Evolutionary conservation across 2,888 invertebrate species (phyloP), one percentile per base, ranked within the genome.

Genomic region (Dynastes grantii): DNA sequence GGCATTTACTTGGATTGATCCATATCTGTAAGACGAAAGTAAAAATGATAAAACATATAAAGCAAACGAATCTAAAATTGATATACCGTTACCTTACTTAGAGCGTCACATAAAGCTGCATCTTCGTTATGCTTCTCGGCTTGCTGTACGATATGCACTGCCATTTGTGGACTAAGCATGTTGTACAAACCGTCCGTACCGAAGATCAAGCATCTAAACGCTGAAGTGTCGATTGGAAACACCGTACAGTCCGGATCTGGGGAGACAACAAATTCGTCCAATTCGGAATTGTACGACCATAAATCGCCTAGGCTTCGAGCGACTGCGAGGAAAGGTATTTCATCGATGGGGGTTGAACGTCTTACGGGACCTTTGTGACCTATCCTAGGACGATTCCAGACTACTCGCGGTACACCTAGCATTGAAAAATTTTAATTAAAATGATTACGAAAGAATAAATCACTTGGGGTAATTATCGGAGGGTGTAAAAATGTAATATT

Each of bases 151-250:
- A 96, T 92, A 77, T 93, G 92, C 5, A 98, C 96, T 0, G 98
- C 96, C 82, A 94, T 93, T 83, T 94, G 93, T 0, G 97, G 92
- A 1, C 94, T 93, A 81, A 99, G 90, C 93, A 99, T 97, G 89
- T 99, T 99, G 95, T 97, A 99, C 51, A 99, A 90, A 0, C 99
- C 99, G 89, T 99, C 99, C 0, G 98, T 98, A 76, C 98, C 98
- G 85, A 99, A 95, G 82, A 99, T 95, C 61, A 99, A 90, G 90
- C 98, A 99, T 84, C 95, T 89, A 87, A 94, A 94, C 82, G 91
- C 92, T 73, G 92, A 91, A 13, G 96, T 92, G 88, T 97, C 95
- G 83, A 97, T 95, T 81, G 93, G 92, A 80, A 96, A 90, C 1
- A 98, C 97, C 79, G 93, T 93, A 11, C 98, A 96, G 90, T 99